A percentile compares a stretch with the other conserved stretches of the same genome.
These are phyloP conservation scores for Dryobota labecula DNA, from an alignment of 2,888 invertebrate species.

Conservation along the genomic window DNA sequence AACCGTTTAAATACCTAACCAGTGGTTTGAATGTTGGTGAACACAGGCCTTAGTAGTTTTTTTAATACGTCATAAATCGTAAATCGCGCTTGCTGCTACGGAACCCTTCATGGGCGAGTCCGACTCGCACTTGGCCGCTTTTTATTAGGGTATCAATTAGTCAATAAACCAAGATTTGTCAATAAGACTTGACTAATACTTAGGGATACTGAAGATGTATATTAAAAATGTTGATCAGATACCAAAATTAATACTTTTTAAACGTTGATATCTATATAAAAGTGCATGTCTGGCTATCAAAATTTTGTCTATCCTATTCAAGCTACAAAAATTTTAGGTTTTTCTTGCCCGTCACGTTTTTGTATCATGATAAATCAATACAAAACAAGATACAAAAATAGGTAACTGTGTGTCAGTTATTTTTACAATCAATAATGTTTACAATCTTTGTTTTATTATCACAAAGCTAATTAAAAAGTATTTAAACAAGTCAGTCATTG, in stretches of 20 bases:
- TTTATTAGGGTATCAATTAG: background rate
- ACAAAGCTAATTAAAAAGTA: constrained; percentile 4
- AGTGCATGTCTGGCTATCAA: background rate
- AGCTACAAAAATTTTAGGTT: background rate
- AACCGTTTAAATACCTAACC: too few species aligned
- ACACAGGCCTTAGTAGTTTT: too few species aligned
- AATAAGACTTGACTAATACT: background rate
- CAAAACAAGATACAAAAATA: constrained; percentile 6
- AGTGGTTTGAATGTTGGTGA: too few species aligned
- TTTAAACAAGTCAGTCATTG: constrained; percentile 39
- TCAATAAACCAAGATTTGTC: background rate
- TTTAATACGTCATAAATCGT: too few species aligned
- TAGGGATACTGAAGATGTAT: background rate
- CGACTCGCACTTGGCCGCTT: too few species aligned
- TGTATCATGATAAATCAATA: background rate
- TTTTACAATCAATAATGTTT: constrained; percentile 26
- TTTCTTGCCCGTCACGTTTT: background rate
- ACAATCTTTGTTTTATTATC: constrained; percentile 45
- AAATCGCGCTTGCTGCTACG: too few species aligned
- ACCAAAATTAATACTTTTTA: background rate
- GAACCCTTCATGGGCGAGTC: too few species aligned
- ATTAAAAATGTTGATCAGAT: background rate
- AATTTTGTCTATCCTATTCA: background rate
- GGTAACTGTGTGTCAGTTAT: background rate
- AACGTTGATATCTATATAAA: too few species aligned